Base-by-base conservation (phyloP, 2,888 invertebrate genomes). In the Bellardia bayeri region DNA sequence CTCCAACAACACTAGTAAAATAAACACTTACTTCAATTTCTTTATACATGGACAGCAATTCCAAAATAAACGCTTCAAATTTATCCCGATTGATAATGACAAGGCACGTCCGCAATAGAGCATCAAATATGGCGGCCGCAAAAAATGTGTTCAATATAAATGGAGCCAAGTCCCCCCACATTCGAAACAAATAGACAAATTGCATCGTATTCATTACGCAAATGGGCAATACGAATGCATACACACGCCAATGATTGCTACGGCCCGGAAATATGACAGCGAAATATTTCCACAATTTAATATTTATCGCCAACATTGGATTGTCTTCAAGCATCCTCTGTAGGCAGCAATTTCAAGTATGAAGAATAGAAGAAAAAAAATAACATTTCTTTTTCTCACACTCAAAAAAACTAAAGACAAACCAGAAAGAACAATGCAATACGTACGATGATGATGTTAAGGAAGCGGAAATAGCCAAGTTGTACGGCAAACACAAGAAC, bases 131-230 rank as follows among this genome's bases (percentile, higher is more conserved):
- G 74, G 90, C 92, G 40, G 90, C 89, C 13, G 91, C 89, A 83
- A 91, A 91, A 89, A 92, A 93, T 3, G 90, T 86, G 84, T 92
- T 92, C 81, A 93, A 86, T 69, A 92, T 92, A 74, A 93, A 91
- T 14, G 90, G 88, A 13, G 90, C 88, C 87, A 91, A 63, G 63
- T 93, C 90, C 6, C 90, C 90, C 91, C 91, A 91, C 88, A 90
- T 91, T 16, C 89, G 86, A 72, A 90, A 88, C 85, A 93, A 86
- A 63, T 90, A 91, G 58, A 91, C 74, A 63, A 92, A 91, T 89
- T 92, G 92, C 89, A 93, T 89, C 30, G 89, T 79, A 86, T 92
- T 92, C 91, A 92, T 89, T 69, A 90, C 58, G 3, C 89, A 90
- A 42, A 91, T 88, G 51, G 91, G 91, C 83, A 90, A 75, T 45